Conservation (phyloP, 2,113 vertebrate species). For the Pollachius pollachius region DNA sequence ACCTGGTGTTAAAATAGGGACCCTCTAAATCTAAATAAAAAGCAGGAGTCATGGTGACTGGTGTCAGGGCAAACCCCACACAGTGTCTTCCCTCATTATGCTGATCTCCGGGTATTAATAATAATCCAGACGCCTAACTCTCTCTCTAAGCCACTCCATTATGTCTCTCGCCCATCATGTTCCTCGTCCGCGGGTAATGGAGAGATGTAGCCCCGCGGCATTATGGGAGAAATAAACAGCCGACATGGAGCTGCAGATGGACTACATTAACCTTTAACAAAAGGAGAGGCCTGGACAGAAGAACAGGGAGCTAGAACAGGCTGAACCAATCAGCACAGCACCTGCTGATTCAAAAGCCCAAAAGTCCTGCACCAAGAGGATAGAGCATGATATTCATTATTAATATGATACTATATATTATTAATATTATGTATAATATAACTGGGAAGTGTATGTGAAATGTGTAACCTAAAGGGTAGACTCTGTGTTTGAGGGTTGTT, state of each 20-base stretch:
- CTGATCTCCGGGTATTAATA: conserved; percentile 56
- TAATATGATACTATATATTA: no score
- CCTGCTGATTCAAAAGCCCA: background rate
- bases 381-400: no score
- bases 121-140: conserved; percentile 51
- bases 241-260: conserved; percentile 50
- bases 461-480: no score
- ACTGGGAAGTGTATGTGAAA: no score
- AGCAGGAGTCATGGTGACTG: no score
- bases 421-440: no score
- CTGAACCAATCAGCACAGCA: conserved; percentile 12
- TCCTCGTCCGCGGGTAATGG: conserved; percentile 45
- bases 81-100: conserved; percentile 53
- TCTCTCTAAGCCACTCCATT: conserved; percentile 37
- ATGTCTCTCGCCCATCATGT: conserved; percentile 42
- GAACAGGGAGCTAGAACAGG: conserved; percentile 8
- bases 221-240: conserved; percentile 46
- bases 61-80: conserved; percentile 1
- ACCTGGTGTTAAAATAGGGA: no score
- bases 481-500: no score
- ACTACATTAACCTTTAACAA: conserved; percentile 63
- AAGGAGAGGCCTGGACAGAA: conserved; percentile 30
- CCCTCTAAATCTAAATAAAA: no score
- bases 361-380: no score
- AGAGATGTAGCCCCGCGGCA: conserved; percentile 45